Evolutionary conservation across 2,113 vertebrate genomes (phyloP), one percentile per base, ranked within the genome.

Genomic region (Anarhynchus alexandrinus): DNA sequence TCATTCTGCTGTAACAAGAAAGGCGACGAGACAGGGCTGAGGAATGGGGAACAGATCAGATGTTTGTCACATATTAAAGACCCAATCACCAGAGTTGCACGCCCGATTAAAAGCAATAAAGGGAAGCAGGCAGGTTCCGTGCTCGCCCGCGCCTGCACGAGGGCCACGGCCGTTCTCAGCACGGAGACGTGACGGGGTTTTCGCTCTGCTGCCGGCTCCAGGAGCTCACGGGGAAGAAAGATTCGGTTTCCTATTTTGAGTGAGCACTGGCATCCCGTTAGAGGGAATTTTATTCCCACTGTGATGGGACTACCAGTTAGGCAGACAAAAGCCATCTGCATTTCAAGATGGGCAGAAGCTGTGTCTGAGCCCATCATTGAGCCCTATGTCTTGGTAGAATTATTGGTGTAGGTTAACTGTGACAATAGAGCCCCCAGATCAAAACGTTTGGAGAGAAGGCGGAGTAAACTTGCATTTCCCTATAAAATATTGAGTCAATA

Each of bases 21-120:
- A 87, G 78, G 90, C 89, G 94, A 91, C 47, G 16, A 76, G 94
- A 87, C 87, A 95, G 71, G 82, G 38, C 70, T 95, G 92, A 96
- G 81, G 92, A 88, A 91, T 34, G 57, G 71, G 82, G 82, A 87
- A 64, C 61, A 29, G 90, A 85, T 82, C 92, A 82, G 92, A 79
- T 79, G 74, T 90, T 91, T 95, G 93, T 92, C 95, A 96, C 90
- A 21, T 85, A 95, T 76, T 85, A 91, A 89, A 95, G 94, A 94
- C 72, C 78, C 91, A 83, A 94, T 95, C 88, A 51, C 55, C 78
- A 45, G 76, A 67, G 69, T 5, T 85, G 91, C 93, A 94, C 12
- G 38, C 83, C 89, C n/a, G 47, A 96, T 95, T 94, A 91, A 78
- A 96, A 88, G 93, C 91, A 84, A 55, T 87, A 52, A 70, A 45